Base-by-base conservation (phyloP, 1,140 invertebrate genomes). In the Drosophila persimilis region DNA sequence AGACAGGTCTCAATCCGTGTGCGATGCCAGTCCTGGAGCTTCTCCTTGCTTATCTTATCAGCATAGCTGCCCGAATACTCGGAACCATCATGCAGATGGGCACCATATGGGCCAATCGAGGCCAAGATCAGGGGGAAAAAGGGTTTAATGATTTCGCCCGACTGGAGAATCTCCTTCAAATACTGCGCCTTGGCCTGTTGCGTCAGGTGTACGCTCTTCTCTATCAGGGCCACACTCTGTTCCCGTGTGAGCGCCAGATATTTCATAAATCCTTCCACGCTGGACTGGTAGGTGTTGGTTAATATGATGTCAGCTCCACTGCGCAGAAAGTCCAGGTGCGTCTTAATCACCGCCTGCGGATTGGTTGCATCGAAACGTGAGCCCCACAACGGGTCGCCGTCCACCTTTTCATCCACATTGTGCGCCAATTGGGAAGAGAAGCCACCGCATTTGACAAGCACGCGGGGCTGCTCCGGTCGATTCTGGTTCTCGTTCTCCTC, bases 61-160 rank as follows among this genome's bases (percentile, higher is more conserved):
- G 95, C 94, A 89, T 98, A 99, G 59, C 92, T 93, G 20, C 98
- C 98, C 44, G 93, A 95, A 86, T 98, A 99, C 91, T 99, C 98
- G 0, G 97, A 98, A 17, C 95, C 95, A 92, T 99, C 97, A 80
- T 96, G 94, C 4, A 98, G 92, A 71, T 94, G 95, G 4, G 97
- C 97, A 0, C 97, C 98, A 86, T 97, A 98, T 0, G 98, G 97
- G 1, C 98, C 97, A 43, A 98, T 94, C 0, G 97, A 97, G 7
- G 96, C 98, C 45, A 96, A 94, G 45, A 97, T 93, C 24, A 95
- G 69, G 1, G 95, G 94, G 8, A 91, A 24, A 3, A 20, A 46
- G 0, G 57, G 29, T 1, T 43, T 74, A 17, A 60, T 39, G 24
- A 13, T 44, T 9, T 66, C 45, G 15, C 48, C 58, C 4, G 67